Evolutionary conservation across 2,113 vertebrate genomes (phyloP), one percentile per base, ranked within the genome.

Genomic region (Beaufortia kweichowensis): DNA sequence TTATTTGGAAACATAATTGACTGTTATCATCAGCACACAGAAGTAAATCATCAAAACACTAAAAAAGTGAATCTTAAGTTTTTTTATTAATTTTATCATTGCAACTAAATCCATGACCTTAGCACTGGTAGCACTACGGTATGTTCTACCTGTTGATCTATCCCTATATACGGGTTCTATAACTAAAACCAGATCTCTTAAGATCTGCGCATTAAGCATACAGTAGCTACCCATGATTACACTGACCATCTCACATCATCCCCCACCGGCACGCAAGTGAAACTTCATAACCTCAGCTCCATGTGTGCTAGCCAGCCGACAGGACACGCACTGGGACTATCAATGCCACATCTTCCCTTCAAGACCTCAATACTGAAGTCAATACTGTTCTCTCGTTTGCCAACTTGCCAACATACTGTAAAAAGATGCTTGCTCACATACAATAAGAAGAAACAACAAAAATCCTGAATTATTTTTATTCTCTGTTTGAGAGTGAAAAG

Each of bases 171-270:
- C n/a, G n/a, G n/a, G n/a, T n/a, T n/a, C n/a, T n/a, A n/a, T n/a
- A n/a, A n/a, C n/a, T n/a, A n/a, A n/a, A n/a, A n/a, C n/a, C n/a
- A n/a, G n/a, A n/a, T n/a, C n/a, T n/a, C n/a, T n/a, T n/a, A n/a
- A n/a, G 62, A 46, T 64, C 75, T 39, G 63, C 64, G 61, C 71
- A 76, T 63, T 35, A 12, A 78, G 76, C 69, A 74, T n/a, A n/a
- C n/a, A n/a, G n/a, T 60, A 63, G n/a, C 53, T 46, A 28, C 75
- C 43, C 66, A 69, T 77, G 60, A 81, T 77, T 75, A 65, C 65
- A 60, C 50, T 29, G 31, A 71, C 60, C 55, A 76, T 76, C 72
- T 76, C 65, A 65, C 41, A 78, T 61, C 77, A 65, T 41, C 57
- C 55, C 21, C 65, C 72, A 66, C 17, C 31, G 65, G 19, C 23